Conservation (phyloP, 2,888 invertebrate species). For the Cryptophagus acutangulus region DNA sequence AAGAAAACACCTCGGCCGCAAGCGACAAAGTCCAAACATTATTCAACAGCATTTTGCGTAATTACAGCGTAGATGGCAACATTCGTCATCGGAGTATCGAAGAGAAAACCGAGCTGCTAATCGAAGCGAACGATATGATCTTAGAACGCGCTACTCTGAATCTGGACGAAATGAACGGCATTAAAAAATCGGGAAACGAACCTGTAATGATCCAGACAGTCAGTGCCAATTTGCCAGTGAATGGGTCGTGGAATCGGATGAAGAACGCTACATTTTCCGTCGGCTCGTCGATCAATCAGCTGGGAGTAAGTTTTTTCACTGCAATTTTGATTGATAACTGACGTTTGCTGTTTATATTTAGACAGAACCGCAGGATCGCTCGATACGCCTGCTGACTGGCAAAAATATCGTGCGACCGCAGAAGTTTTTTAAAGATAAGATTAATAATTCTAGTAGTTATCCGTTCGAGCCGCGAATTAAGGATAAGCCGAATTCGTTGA, state of each 20-base stretch:
- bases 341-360: background rate
- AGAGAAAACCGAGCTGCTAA: conserved; percentile 69
- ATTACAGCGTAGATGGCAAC: conserved; percentile 55
- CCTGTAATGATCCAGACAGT: conserved; percentile 51
- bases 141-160: conserved; percentile 73
- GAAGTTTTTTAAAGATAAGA: conserved; percentile 72
- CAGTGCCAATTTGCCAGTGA: conserved; percentile 44
- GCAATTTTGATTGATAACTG: too few species aligned
- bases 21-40: conserved; percentile 59
- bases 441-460: conserved; percentile 69
- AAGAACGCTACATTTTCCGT: conserved; percentile 37
- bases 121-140: conserved; percentile 78
- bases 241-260: conserved; percentile 59
- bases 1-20: conserved; percentile 59
- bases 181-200: conserved; percentile 52
- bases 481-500: conserved; percentile 82
- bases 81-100: conserved; percentile 55
- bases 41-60: conserved; percentile 54
- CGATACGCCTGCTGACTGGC: conserved; percentile 59
- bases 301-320: conserved; percentile 2
- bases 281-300: conserved; percentile 23
- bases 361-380: conserved; percentile 6
- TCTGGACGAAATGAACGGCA: conserved; percentile 64
- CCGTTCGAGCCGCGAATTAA: conserved; percentile 81
- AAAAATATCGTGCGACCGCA: conserved; percentile 79